Evolutionary conservation across 2,797 vertebrate genomes (phyloP).

Genomic region (Phataginus tricuspis): DNA sequence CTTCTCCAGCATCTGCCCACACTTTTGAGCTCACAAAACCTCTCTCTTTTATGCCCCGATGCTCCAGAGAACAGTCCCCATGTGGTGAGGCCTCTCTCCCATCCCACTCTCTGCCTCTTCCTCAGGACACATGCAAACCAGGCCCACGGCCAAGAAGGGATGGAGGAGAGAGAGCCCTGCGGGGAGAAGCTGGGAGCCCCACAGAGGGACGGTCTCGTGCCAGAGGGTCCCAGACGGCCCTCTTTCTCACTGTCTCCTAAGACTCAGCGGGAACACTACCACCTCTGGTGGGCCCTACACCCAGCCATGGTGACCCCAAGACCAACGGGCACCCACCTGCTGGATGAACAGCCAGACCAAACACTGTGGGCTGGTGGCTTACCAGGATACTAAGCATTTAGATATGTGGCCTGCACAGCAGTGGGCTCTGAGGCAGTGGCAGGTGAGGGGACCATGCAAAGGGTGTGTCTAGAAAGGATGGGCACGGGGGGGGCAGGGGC

Average conservation of each 20-base stretch:
- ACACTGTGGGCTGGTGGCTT: conserved; percentile 71
- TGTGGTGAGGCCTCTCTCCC: too few species aligned
- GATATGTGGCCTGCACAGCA: conserved; percentile 71
- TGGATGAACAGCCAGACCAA: conserved; percentile 77
- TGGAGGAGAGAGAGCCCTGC: too few species aligned
- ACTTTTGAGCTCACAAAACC: not conserved
- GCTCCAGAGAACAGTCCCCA: not conserved
- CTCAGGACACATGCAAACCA: too few species aligned
- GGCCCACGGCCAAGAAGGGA: not conserved
- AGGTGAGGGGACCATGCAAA: not conserved
- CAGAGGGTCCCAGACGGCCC: accelerated
- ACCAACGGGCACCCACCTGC: conserved; percentile 73
- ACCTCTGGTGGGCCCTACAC: conserved; percentile 78
- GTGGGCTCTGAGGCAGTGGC: conserved; percentile 61
- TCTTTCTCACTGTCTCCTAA: not conserved
- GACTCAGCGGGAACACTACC: conserved; percentile 70
- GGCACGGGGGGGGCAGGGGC: not conserved
- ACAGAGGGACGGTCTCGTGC: not conserved
- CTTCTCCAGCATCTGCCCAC: not conserved
- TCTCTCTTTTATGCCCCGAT: accelerated
- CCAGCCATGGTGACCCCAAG: conserved; percentile 54
- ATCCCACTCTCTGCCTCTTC: not conserved
- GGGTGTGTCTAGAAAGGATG: conserved; percentile 70
- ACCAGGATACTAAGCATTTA: conserved; percentile 70
- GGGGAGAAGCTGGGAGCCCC: not conserved